These are phyloP conservation scores for Labroides dimidiatus DNA, from an alignment of 2,797 vertebrate genomes.

Conservation along the genomic window DNA sequence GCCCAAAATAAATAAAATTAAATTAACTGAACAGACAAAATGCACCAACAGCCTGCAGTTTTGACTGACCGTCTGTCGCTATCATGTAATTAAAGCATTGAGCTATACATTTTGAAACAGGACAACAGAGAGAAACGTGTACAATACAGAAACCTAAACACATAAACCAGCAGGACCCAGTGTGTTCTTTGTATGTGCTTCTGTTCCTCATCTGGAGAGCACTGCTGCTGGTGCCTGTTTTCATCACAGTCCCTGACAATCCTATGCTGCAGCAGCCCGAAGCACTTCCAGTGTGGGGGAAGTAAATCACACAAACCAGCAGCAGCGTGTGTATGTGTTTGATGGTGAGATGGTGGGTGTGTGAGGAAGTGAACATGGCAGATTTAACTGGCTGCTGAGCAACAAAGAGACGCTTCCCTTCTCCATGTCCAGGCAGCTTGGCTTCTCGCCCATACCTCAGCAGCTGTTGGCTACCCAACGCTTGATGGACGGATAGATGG, in stretches of 20 bases:
- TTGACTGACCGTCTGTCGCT: neutral
- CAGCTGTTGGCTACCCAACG: constrained; percentile 8
- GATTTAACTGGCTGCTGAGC: constrained; percentile 61
- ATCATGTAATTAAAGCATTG: neutral
- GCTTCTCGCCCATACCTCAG: constrained; percentile 29
- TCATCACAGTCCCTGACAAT: constrained; percentile 52
- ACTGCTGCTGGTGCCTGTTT: constrained; percentile 53
- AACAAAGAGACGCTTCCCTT: constrained; percentile 48
- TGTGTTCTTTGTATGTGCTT: constrained; percentile 21
- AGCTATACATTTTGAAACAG: neutral
- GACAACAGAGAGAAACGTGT: neutral
- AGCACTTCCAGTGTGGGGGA: constrained; percentile 42
- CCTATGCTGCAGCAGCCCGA: constrained; percentile 42
- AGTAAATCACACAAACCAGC: constrained; percentile 62
- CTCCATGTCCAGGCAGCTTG: constrained; percentile 29
- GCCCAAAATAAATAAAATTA: too few species aligned
- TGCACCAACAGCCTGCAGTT: too few species aligned
- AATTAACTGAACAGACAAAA: too few species aligned
- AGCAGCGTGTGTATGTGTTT: constrained; percentile 43
- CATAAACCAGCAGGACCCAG: constrained; percentile 29
- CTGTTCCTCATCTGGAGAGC: constrained; percentile 34
- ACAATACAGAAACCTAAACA: neutral
- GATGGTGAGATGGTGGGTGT: constrained; percentile 28
- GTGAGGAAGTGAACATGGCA: constrained; percentile 62
- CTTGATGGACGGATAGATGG: neutral